These are phyloP conservation scores for Willowsia nigromaculata DNA, from an alignment of 2,888 invertebrate genomes.

Conservation along the genomic window DNA sequence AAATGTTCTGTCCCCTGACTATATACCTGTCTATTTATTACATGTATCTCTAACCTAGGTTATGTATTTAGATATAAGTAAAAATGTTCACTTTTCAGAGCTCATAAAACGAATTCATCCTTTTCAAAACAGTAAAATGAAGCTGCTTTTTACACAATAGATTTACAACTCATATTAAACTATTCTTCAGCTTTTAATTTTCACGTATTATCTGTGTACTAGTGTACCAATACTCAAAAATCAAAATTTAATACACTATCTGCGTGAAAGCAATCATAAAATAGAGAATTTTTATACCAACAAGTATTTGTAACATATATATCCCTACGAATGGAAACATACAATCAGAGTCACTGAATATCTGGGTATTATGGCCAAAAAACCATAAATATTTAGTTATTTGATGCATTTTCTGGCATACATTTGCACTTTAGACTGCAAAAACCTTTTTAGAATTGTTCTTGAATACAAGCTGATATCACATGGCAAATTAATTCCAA, in stretches of 20 bases:
- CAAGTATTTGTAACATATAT: background rate
- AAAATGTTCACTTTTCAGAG: constrained; percentile 41
- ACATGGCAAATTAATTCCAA: no score
- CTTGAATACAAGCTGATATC: no score
- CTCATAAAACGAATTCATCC: constrained; percentile 51
- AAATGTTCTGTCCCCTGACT: constrained; percentile 27
- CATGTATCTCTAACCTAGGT: background rate
- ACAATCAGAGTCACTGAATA: background rate
- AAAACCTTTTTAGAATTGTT: no score
- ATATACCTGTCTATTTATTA: background rate
- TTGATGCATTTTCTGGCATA: no score
- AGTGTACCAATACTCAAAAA: background rate
- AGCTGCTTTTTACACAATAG: constrained; percentile 27
- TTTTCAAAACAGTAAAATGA: background rate
- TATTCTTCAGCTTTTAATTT: no score
- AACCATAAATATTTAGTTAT: no score
- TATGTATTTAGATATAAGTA: background rate
- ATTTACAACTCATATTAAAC: no score
- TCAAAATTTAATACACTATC: background rate
- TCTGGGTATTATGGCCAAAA: background rate
- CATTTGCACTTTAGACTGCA: no score
- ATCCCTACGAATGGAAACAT: no score
- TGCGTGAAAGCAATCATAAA: constrained; percentile 58
- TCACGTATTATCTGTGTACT: constrained; percentile 4
- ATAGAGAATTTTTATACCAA: constrained; percentile 16